Percentiles rank a stretch among this genome's conserved stretches.
phyloP scores from a whole-genome alignment of 1,140 invertebrate genomes.

The Bombus confusus region DNA sequence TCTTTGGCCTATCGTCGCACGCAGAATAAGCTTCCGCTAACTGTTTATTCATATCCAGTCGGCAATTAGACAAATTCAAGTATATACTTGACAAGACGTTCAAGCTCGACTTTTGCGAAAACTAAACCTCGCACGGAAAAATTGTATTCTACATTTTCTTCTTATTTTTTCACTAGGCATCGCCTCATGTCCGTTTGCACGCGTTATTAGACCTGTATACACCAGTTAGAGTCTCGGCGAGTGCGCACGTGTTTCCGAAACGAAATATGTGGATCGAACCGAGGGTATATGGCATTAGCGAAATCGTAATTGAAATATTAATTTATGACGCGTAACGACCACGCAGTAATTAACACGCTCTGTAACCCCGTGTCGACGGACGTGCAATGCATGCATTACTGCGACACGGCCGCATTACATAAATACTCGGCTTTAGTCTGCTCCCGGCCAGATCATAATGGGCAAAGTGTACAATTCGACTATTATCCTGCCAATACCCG shows the following conservation, averaged over 20 bases:
- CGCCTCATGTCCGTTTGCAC: too few relatives aligned
- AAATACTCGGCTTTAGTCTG: constrained; percentile 77
- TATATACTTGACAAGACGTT: too few relatives aligned
- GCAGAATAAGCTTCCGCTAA: too few relatives aligned
- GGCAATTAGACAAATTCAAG: too few relatives aligned
- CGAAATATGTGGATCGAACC: constrained; percentile 53
- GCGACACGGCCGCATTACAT: constrained; percentile 74
- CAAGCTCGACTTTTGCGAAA: too few relatives aligned
- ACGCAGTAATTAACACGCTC: constrained; percentile 78
- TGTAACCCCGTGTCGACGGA: constrained; percentile 74
- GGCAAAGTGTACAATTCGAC: constrained; percentile 76
- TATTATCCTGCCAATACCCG: constrained; percentile 72
- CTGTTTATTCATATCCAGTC: too few relatives aligned
- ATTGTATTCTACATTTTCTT: too few relatives aligned
- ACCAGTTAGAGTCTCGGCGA: neutral
- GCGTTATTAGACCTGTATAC: too few relatives aligned
- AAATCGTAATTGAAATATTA: constrained; percentile 80
- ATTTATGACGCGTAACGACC: constrained; percentile 77
- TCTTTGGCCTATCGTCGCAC: too few relatives aligned
- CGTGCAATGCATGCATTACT: constrained; percentile 79
- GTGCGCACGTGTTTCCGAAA: neutral
- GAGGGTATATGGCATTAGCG: constrained; percentile 71
- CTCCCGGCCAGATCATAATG: constrained; percentile 76
- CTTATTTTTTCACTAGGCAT: too few relatives aligned
- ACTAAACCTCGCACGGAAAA: too few relatives aligned